A percentile compares a stretch with the other conserved stretches of the same genome.
Evolutionary conservation across 1,140 invertebrate species (phyloP).

Genomic region (Teleogryllus occipitalis): DNA sequence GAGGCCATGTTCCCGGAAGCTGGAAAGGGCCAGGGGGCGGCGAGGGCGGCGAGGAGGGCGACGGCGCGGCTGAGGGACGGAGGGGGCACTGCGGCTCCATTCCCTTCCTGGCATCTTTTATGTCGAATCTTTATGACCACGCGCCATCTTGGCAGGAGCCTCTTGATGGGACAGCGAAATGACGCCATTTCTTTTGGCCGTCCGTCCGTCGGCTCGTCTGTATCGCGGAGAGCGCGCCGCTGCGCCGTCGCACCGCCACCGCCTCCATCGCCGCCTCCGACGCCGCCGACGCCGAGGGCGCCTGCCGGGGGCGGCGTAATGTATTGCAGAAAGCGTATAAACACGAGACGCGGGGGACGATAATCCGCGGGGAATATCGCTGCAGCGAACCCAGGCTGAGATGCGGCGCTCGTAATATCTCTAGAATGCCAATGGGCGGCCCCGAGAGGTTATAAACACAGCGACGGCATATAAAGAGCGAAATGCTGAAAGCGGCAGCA

Average conservation of each 20-base stretch:
- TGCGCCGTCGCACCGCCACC: too few relatives aligned
- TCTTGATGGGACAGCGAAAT: not conserved
- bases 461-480: not conserved
- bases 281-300: too few relatives aligned
- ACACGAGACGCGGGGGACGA: not conserved
- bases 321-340: slow-evolving; percentile 1
- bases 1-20: too few relatives aligned
- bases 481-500: not conserved
- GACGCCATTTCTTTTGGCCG: not conserved
- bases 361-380: not conserved
- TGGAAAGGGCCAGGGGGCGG: too few relatives aligned
- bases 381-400: not conserved
- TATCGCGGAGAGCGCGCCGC: not conserved
- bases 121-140: slow-evolving; percentile 4
- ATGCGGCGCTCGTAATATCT: not conserved
- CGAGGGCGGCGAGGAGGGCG: not conserved
- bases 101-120: not conserved
- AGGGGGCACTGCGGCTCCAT: not conserved
- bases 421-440: not conserved
- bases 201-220: not conserved
- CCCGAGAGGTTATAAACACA: not conserved
- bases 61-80: not conserved
- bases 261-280: too few relatives aligned
- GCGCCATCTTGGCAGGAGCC: not conserved
- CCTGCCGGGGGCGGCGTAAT: not conserved